Evolutionary conservation across 2,888 invertebrate species (phyloP).

Genomic region (Heteropelma amictum): DNA sequence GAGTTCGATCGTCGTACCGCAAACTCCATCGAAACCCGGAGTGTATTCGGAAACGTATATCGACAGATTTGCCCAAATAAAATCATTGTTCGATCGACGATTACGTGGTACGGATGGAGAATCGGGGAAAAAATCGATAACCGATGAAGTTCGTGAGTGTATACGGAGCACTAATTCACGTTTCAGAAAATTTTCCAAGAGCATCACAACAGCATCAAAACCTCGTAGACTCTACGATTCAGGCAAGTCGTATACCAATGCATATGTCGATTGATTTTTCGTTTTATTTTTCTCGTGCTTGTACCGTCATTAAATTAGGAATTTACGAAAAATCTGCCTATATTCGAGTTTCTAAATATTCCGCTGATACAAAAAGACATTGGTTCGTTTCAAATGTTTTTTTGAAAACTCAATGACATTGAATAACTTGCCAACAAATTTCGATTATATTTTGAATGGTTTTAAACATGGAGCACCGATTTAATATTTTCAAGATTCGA

Average conservation of each 20-base stretch:
- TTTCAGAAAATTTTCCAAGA: slow-evolving; percentile 1
- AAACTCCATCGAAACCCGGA: slow-evolving; percentile 52
- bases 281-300: not conserved
- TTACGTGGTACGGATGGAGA: not conserved
- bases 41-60: slow-evolving; percentile 48
- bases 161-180: not conserved
- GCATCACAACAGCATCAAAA: not conserved
- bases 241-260: slow-evolving; percentile 7
- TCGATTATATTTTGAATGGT: not conserved
- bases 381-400: not conserved
- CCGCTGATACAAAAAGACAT: not conserved
- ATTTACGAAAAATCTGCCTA: too few species aligned
- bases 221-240: slow-evolving; percentile 11
- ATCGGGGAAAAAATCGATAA: not conserved
- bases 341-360: not conserved
- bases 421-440: not conserved
- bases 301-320: too few species aligned
- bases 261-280: too few species aligned
- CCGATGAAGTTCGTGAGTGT: not conserved
- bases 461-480: not conserved
- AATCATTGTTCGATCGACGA: slow-evolving; percentile 54
- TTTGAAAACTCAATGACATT: not conserved
- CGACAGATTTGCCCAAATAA: slow-evolving; percentile 55
- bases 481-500: not conserved
- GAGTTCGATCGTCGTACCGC: slow-evolving; percentile 42